phyloP scores from a whole-genome alignment of 1,140 invertebrate genomes.

The Dinoponera quadriceps region DNA sequence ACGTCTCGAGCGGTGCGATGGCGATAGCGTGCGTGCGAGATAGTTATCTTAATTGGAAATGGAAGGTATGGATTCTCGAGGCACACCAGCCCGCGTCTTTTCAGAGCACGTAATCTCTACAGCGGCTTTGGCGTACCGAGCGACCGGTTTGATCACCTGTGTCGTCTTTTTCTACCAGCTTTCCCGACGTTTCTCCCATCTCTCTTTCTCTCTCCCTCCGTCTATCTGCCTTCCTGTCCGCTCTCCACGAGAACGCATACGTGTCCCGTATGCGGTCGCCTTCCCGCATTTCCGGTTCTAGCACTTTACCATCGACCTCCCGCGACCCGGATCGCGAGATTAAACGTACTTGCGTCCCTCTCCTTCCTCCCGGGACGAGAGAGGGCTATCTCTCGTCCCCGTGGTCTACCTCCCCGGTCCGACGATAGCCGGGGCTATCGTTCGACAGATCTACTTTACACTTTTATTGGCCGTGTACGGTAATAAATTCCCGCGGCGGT shows the following conservation, averaged over 20 bases:
- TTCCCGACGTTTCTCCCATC: slow-evolving; percentile 63
- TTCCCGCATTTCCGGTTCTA: slow-evolving; percentile 66
- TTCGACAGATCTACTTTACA: slow-evolving; percentile 48
- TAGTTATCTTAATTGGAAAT: slow-evolving; percentile 61
- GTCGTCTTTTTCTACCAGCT: slow-evolving; percentile 67
- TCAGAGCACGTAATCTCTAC: slow-evolving; percentile 51
- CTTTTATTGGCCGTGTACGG: slow-evolving; percentile 17
- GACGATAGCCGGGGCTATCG: slow-evolving; percentile 43
- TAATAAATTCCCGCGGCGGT: slow-evolving; percentile 54
- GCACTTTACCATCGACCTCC: slow-evolving; percentile 53
- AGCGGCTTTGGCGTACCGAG: slow-evolving; percentile 21
- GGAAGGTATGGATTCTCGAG: slow-evolving; percentile 49
- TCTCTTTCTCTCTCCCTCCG: slow-evolving; percentile 1
- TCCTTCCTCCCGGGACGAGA: neutral
- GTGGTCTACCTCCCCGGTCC: neutral
- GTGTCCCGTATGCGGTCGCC: slow-evolving; percentile 43
- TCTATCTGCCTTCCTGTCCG: neutral
- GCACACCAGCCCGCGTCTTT: slow-evolving; percentile 44
- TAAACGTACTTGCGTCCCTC: slow-evolving; percentile 55
- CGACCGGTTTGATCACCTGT: slow-evolving; percentile 68
- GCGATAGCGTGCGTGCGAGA: slow-evolving; percentile 46
- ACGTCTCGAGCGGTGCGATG: neutral
- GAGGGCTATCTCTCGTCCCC: slow-evolving; percentile 14
- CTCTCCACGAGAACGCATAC: slow-evolving; percentile 33
- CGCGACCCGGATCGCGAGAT: slow-evolving; percentile 65